Base-by-base conservation (phyloP, 2,888 invertebrate genomes). In the Oscheius sp. region DNA sequence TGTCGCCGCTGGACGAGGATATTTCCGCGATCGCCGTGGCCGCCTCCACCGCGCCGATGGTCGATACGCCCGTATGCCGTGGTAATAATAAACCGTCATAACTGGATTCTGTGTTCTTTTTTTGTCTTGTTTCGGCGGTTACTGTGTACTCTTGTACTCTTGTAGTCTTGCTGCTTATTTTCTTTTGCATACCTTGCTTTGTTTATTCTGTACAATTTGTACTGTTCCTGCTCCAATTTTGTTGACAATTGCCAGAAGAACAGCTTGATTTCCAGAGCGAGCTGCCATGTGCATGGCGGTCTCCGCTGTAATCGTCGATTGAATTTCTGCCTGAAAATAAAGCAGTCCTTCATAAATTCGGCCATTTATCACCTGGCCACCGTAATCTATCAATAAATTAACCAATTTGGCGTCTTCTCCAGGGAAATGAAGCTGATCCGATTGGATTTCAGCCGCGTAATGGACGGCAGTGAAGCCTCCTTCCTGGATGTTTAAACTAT, bases 281-380 rank as follows among this genome's bases (percentile, higher is more conserved):
- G 98, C 96, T 85, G 95, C 94, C 88, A 95, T 94, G 89, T 99
- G 99, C 87, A 99, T 94, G 0, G 95, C 95, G 0, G 97, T 95
- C 90, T 99, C 98, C 83, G 93, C 92, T 18, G 93, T 93, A 90
- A 93, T 92, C 5, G 88, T 55, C 0, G 83, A 80, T 53, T 82
- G 82, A 25, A 79, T 77, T 35, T 83, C 83, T 9, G 80, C 81
- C 35, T 35, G 9, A 35, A 35, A 3, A 35, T 6, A 9, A 35
- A 35, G 9, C 9, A 35, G 35, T 35, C 35, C 35, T 35, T 35
- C 78, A 79, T 21, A 41, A 46, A 45, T 7, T 35, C 6, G 95
- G 93, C 9, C 5, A 6, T 9, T 35, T 6, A 3, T 9, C 35
- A 35, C 35, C 89, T 97, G 95, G 0, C 96, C 97, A 7, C 95